A percentile compares a stretch with the other conserved stretches of the same genome.
phyloP scores from a whole-genome alignment of 2,888 invertebrate genomes.

The Thymelicus sylvestris region DNA sequence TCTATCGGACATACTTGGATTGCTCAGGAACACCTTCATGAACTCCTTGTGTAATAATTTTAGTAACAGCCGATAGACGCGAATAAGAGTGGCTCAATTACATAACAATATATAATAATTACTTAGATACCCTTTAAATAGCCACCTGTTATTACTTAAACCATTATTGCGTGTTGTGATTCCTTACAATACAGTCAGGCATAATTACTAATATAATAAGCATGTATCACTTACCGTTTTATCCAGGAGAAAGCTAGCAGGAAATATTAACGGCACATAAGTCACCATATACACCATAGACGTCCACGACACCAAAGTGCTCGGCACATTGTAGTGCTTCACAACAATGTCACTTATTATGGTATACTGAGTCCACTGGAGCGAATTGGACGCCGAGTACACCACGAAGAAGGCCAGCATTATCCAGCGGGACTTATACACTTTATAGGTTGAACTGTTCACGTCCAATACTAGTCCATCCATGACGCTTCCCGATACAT shows the following conservation, averaged over 20 bases:
- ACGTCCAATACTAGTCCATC: constrained; percentile 52
- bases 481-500: constrained; percentile 62
- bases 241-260: constrained; percentile 97
- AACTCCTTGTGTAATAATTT: too few relatives aligned
- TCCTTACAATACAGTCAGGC: too few relatives aligned
- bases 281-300: constrained; percentile 99
- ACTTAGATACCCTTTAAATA: too few relatives aligned
- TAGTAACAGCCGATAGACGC: too few relatives aligned
- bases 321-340: constrained; percentile 89
- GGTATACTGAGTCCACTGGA: constrained; percentile 98
- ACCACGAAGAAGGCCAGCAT: constrained; percentile 93
- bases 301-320: constrained; percentile 94
- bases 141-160: too few relatives aligned
- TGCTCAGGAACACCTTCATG: too few relatives aligned
- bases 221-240: constrained; percentile 89
- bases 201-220: neutral
- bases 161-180: too few relatives aligned
- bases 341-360: constrained; percentile 93
- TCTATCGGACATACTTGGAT: too few relatives aligned
- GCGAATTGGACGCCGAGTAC: constrained; percentile 95
- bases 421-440: constrained; percentile 90
- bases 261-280: constrained; percentile 98
- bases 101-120: too few relatives aligned
- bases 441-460: constrained; percentile 69
- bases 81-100: too few relatives aligned